Conservation (phyloP, 2,113 vertebrate genomes). For the Phalacrocorax pelagicus region DNA sequence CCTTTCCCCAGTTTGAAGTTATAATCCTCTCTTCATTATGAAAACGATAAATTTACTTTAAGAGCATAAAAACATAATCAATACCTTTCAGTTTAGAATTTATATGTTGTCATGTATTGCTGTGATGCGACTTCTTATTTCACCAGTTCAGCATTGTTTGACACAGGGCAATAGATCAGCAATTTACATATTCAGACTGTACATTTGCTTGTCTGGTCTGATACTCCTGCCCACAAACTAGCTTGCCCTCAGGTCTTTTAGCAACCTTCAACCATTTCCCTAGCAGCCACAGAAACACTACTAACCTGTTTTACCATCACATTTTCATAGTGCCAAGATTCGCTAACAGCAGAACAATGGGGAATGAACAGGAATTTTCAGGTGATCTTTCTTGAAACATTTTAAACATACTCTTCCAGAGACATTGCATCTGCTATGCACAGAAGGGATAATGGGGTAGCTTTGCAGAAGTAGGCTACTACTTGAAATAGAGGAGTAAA, state of each 20-base stretch:
- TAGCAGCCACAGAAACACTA: not conserved
- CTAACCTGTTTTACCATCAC: not conserved
- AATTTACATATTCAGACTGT: not conserved
- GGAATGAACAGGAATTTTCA: not conserved
- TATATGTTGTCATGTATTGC: not conserved
- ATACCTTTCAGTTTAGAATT: not conserved
- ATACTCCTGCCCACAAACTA: not conserved
- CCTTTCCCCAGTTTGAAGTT: not conserved
- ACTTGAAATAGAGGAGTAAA: not conserved
- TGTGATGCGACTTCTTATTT: not conserved
- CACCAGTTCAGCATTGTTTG: not conserved
- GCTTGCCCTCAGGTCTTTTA: not conserved
- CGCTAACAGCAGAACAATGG: not conserved
- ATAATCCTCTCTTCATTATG: not conserved
- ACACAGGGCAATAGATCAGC: not conserved
- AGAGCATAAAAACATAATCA: not conserved
- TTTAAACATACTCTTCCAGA: not conserved
- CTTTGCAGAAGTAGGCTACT: not conserved
- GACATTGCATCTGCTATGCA: not conserved
- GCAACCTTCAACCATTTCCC: not conserved
- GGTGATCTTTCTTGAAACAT: not conserved
- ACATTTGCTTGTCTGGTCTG: not conserved
- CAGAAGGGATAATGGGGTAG: not conserved
- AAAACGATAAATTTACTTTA: not conserved
- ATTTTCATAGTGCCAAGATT: not conserved